These are phyloP conservation scores for Chrysodeixis includens DNA, from an alignment of 2,888 invertebrate genomes.

Conservation along the genomic window DNA sequence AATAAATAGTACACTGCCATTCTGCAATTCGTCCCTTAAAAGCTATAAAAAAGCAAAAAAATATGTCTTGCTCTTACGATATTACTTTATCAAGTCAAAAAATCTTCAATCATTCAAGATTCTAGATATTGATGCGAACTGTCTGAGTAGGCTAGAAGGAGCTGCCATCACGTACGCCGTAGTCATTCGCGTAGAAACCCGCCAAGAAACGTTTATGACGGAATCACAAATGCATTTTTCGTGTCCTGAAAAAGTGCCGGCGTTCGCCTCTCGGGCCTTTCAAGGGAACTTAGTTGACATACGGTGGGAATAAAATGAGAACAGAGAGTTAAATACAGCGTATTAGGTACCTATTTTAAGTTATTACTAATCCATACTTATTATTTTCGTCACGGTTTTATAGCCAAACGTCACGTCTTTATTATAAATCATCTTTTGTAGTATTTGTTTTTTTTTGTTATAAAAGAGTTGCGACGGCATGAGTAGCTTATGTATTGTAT, in stretches of 20 bases:
- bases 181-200: conserved; percentile 62
- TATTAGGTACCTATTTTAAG: too few relatives aligned
- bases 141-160: conserved; percentile 18
- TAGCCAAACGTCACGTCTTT: too few relatives aligned
- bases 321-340: conserved; percentile 16
- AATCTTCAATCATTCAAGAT: background rate
- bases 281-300: conserved; percentile 63
- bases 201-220: conserved; percentile 80
- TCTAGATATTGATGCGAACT: conserved; percentile 8
- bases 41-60: too few relatives aligned
- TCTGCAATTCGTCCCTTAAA: too few relatives aligned
- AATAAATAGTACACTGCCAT: too few relatives aligned
- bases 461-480: too few relatives aligned
- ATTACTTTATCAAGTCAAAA: background rate
- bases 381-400: too few relatives aligned
- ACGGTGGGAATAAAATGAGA: conserved; percentile 46
- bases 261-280: conserved; percentile 72
- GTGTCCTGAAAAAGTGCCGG: conserved; percentile 83
- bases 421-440: too few relatives aligned
- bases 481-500: too few relatives aligned
- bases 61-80: background rate
- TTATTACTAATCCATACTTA: too few relatives aligned
- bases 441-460: too few relatives aligned
- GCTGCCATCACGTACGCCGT: conserved; percentile 47
- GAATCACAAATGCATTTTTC: conserved; percentile 87